Base-by-base conservation (phyloP, 2,888 invertebrate species). In the Cryptops parisi region DNA sequence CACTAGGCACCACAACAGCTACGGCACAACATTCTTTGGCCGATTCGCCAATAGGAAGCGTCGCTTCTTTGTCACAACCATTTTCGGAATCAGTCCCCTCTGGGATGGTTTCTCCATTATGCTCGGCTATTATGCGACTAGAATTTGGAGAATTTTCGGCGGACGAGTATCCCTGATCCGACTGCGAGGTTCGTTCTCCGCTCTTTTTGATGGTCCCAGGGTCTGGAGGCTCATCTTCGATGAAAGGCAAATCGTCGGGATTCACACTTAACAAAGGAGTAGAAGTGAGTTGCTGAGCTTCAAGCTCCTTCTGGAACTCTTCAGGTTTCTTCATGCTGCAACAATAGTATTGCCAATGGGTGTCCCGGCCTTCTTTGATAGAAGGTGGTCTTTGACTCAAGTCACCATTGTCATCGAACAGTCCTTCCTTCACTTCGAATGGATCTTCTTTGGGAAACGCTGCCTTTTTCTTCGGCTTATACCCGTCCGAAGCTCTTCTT, bases 131-230 rank as follows among this genome's bases (percentile, higher is more conserved):
- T 25, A 40, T 39, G 23, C 52, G 43, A 27, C 45, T 52, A 22
- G 52, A 43, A 21, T 52, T 52, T 2, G 52, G 52, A 3, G 52
- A 52, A 22, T 52, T 52, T 24, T 52, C 52, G 4, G 44, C 44
- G 2, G 52, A 52, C 12, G 52, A 52, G 22, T 52, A 52, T 15
- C 52, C 52, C 26, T 44, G 45, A 44, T 52, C 52, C 12, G 44
- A 38, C 24, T 46, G 46, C 9, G 46, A 46, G 9, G 23, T 9
- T 9, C 24, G 19, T 17, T 46, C 46, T 15, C 27, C 19, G 15
- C 27, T 22, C 23, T 38, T 21, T 22, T 27, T 24, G 1, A 1
- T 25, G 2, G 41, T 22, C 5, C 15, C 23, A n/a, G 17, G 6
- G 24, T 48, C 21, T 23, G 15, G 40, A 41, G n/a, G 5, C 21